These are phyloP conservation scores for Lichenostomus cassidix DNA, from an alignment of 2,113 vertebrate genomes.

Conservation along the genomic window DNA sequence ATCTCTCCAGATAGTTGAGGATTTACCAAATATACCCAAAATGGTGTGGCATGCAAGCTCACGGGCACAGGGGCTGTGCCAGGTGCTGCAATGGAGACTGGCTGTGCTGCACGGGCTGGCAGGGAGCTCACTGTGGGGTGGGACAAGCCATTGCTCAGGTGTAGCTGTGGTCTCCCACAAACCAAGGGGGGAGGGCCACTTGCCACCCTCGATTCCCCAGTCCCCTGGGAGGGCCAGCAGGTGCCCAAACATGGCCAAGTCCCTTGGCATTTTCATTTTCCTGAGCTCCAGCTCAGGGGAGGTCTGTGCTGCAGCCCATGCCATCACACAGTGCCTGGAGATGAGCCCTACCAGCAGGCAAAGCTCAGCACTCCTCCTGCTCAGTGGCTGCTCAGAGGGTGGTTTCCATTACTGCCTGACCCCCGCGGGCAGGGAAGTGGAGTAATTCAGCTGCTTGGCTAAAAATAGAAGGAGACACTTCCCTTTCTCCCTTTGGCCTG, in stretches of 20 bases:
- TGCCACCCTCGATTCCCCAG: rapidly evolving
- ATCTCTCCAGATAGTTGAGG: not conserved
- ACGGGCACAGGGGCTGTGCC: rapidly evolving
- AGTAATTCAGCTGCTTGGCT: not conserved
- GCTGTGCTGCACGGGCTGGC: rapidly evolving
- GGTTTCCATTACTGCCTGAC: not conserved
- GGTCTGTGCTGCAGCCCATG: not conserved
- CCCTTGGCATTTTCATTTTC: not conserved
- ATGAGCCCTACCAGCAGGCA: not conserved
- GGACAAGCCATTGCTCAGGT: rapidly evolving
- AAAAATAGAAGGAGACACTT: constrained; percentile 26
- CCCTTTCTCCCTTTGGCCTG: not conserved
- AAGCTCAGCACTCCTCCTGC: not conserved
- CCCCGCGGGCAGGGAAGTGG: not conserved
- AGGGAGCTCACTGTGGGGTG: rapidly evolving
- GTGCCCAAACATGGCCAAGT: rapidly evolving
- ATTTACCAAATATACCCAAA: not conserved
- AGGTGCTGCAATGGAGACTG: not conserved
- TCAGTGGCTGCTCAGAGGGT: not conserved
- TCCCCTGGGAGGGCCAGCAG: not conserved
- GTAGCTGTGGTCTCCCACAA: not conserved
- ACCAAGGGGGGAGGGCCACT: not conserved
- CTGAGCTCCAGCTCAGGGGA: not conserved
- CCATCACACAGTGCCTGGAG: not conserved
- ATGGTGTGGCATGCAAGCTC: not conserved